Base-by-base conservation (phyloP, 2,888 invertebrate genomes). In the Hirtodrosophila histrioides region DNA sequence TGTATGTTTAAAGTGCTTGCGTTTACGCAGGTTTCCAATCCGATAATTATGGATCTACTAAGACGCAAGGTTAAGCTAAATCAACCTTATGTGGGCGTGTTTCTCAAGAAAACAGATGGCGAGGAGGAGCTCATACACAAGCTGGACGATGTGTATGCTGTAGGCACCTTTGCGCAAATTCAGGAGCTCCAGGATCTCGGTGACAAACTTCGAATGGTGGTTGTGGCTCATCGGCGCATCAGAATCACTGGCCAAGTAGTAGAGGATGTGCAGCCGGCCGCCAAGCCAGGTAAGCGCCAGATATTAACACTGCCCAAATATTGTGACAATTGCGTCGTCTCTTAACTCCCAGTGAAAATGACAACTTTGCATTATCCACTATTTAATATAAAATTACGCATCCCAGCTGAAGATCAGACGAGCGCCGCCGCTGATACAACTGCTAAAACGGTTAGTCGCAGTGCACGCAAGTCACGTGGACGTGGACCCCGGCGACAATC, bases 91-190 rank as follows among this genome's bases (percentile, higher is more conserved):
- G 96, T 98, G 48, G 99, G 99, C 4, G 96, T 99, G 49, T 99
- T 99, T 90, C 93, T 99, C 79, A 98, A 98, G 88, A 97, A 95
- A 90, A 97, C 97, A 88, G 97, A 96, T 75, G 96, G 96, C 89
- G 97, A 97, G 74, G 93, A 95, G 0, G 99, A 99, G 89, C 93
- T 98, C 12, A 96, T 99, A 0, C 93, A 95, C 9, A 95, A 93
- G 54, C 88, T 99, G 27, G 94, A 96, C 66, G 99, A 99, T 72
- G 93, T 99, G 37, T 96, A 98, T 90, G 92, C 94, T 51, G 94
- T 98, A 27, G 99, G 99, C 7, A 97, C 98, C 2, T 99, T 99
- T 92, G 99, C 98, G 7, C 98, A 99, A 92, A 99, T 99, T 75
- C 97, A 98, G 82, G 99, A 99, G 92, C 94, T 99, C 92, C 98